phyloP scores from a whole-genome alignment of 2,113 vertebrate genomes.

The Pachypanchax playfairii region DNA sequence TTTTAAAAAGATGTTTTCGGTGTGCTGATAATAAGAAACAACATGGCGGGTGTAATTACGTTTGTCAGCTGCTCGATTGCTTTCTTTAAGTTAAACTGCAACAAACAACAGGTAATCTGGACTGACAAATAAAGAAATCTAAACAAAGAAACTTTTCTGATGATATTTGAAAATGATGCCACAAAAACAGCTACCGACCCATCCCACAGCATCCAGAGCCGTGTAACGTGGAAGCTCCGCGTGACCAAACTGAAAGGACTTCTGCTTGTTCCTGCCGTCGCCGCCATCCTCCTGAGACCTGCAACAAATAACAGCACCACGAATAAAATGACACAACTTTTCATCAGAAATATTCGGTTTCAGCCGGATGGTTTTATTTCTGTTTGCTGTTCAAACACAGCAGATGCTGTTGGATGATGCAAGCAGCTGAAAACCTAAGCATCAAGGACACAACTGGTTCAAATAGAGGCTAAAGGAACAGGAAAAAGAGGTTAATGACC shows the following conservation, averaged over 20 bases:
- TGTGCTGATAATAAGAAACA: no score
- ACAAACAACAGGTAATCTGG: no score
- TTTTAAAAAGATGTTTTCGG: neutral
- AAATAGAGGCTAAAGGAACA: conserved; percentile 24
- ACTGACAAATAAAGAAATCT: no score
- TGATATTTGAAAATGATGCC: neutral
- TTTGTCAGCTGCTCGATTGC: no score
- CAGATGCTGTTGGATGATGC: conserved; percentile 48
- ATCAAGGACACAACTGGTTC: conserved; percentile 8
- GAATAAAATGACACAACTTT: neutral
- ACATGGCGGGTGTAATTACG: no score
- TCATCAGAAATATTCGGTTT: neutral
- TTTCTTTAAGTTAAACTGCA: no score
- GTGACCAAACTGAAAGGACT: conserved; percentile 68
- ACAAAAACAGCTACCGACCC: conserved; percentile 73
- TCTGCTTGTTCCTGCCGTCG: conserved; percentile 64
- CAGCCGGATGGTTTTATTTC: neutral
- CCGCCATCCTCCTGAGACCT: conserved; percentile 75
- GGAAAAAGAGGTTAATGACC: neutral
- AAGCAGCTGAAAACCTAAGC: conserved; percentile 53
- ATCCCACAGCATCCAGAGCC: conserved; percentile 82
- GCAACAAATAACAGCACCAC: conserved; percentile 19
- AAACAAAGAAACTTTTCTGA: neutral
- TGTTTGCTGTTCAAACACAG: neutral
- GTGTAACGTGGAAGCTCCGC: conserved; percentile 73